Conservation (phyloP, 2,797 vertebrate genomes). For the Emydoidea blandingii region DNA sequence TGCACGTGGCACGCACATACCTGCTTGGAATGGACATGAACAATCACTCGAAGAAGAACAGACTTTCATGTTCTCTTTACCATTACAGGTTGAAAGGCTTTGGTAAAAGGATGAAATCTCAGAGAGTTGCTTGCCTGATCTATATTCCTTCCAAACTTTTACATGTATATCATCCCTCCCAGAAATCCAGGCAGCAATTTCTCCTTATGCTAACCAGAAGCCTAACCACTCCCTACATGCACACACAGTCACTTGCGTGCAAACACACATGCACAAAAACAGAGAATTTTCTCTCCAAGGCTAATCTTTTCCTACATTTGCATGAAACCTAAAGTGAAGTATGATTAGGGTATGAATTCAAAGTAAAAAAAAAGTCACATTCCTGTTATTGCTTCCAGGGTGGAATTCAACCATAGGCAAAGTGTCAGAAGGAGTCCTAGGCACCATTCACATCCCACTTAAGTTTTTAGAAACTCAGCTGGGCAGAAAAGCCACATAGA, state of each 20-base stretch:
- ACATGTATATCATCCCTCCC: background rate
- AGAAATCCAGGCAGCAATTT: constrained; percentile 4
- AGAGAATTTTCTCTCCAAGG: constrained; percentile 2
- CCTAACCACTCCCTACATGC: background rate
- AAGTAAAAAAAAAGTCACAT: background rate
- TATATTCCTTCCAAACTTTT: constrained; percentile 5
- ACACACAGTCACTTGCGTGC: background rate
- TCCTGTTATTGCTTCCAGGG: background rate
- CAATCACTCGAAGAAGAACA: background rate
- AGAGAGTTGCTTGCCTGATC: constrained; percentile 11
- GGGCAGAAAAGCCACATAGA: background rate
- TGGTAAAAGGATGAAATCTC: background rate
- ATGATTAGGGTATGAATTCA: background rate
- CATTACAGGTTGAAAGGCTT: constrained; percentile 13
- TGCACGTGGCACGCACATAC: too few species aligned
- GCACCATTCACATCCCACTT: background rate
- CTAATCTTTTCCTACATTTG: background rate
- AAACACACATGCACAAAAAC: background rate
- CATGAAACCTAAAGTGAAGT: background rate
- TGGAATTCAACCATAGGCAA: background rate
- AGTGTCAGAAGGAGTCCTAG: background rate
- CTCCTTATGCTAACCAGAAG: background rate
- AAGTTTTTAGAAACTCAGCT: background rate
- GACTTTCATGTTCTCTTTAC: constrained; percentile 13
- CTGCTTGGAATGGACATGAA: too few species aligned